These are phyloP conservation scores for Ennomos erosarius DNA, from an alignment of 2,888 invertebrate species.

Conservation along the genomic window DNA sequence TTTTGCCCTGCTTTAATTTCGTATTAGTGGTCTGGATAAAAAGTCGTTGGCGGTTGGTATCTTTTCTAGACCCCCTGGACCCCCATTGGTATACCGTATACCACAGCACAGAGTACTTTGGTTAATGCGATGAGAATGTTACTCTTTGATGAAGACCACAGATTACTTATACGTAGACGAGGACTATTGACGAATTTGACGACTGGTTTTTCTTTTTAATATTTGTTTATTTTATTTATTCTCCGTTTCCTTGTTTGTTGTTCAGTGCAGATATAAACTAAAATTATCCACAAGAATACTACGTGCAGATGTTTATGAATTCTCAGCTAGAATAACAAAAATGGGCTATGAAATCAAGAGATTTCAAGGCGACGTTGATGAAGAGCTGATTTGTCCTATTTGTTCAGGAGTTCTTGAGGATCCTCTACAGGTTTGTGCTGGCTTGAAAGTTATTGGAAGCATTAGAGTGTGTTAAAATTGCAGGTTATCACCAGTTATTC, in stretches of 20 bases:
- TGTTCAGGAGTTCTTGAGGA: slow-evolving; percentile 98
- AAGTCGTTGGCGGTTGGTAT: no score
- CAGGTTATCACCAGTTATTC: not conserved
- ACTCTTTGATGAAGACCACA: no score
- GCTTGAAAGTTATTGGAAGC: slow-evolving; percentile 10
- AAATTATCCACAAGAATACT: slow-evolving; percentile 40
- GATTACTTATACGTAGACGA: no score
- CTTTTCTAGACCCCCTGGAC: no score
- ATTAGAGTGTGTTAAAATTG: not conserved
- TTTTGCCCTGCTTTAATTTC: no score
- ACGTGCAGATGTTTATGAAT: slow-evolving; percentile 56
- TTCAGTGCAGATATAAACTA: slow-evolving; percentile 38
- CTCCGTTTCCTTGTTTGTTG: slow-evolving; percentile 49
- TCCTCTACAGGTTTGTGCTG: slow-evolving; percentile 92
- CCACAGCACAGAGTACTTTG: no score
- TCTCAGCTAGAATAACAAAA: slow-evolving; percentile 54
- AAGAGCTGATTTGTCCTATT: slow-evolving; percentile 98
- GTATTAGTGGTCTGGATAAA: no score
- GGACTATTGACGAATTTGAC: no score
- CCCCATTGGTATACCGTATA: no score
- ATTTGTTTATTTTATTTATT: slow-evolving; percentile 56
- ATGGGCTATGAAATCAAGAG: slow-evolving; percentile 98
- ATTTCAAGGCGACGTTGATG: slow-evolving; percentile 98
- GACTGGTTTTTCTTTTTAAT: slow-evolving; percentile 24
- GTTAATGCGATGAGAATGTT: no score